phyloP scores from a whole-genome alignment of 2,113 vertebrate species.

The Laticauda laticaudata region DNA sequence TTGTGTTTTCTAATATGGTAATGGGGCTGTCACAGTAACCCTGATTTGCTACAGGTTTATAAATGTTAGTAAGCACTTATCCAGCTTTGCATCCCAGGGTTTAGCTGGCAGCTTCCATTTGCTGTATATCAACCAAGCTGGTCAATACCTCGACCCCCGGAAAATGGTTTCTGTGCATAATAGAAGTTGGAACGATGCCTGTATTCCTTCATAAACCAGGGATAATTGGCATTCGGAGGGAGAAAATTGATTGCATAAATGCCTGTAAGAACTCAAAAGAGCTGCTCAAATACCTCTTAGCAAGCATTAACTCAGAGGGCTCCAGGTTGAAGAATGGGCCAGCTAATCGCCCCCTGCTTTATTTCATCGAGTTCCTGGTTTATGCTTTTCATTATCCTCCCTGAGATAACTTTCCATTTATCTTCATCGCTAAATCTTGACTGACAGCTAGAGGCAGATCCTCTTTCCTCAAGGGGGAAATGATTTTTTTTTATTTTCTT shows the following conservation, averaged over 20 bases:
- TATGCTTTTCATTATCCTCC: background rate
- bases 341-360: background rate
- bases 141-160: background rate
- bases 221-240: slow-evolving; percentile 17
- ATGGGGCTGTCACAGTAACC: slow-evolving; percentile 9
- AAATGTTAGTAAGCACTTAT: slow-evolving; percentile 9
- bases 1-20: background rate
- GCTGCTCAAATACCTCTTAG: background rate
- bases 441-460: background rate
- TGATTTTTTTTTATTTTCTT: too few relatives aligned
- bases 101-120: background rate
- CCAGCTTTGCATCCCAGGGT: background rate
- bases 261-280: background rate
- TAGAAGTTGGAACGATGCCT: background rate
- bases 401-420: background rate
- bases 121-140: background rate
- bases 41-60: slow-evolving; percentile 13
- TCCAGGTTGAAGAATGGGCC: background rate
- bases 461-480: background rate
- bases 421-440: background rate
- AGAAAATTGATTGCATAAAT: slow-evolving; percentile 9
- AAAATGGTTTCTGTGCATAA: slow-evolving; percentile 3
- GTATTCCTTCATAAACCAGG: slow-evolving; percentile 13
- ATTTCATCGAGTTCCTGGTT: background rate
- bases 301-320: background rate